Evolutionary conservation across 2,113 vertebrate genomes (phyloP).

Genomic region (Heterotilapia buettikoferi): DNA sequence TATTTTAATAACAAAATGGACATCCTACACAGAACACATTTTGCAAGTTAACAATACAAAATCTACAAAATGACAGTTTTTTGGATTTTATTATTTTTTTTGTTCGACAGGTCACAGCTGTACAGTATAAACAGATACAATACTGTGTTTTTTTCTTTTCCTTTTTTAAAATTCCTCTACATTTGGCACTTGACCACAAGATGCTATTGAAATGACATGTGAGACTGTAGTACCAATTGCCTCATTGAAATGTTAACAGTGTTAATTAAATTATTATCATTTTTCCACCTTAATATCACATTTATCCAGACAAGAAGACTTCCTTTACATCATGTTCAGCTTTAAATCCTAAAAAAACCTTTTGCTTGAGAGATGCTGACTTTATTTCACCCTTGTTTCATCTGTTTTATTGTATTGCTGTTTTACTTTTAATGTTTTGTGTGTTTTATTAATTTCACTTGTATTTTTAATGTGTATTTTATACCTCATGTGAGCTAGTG

Average conservation of each 20-base stretch:
- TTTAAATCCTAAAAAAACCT: not conserved
- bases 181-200: conserved; percentile 80
- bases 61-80: conserved; percentile 71
- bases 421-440: not conserved
- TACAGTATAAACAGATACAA: conserved; percentile 72
- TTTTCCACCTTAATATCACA: not conserved
- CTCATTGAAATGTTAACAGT: conserved; percentile 11
- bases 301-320: not conserved
- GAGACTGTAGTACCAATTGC: conserved; percentile 21
- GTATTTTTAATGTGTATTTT: not conserved
- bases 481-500: not conserved
- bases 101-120: conserved; percentile 66
- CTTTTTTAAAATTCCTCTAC: conserved; percentile 35
- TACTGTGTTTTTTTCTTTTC: conserved; percentile 53
- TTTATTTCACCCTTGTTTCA: not conserved
- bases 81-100: conserved; percentile 32
- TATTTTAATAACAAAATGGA: conserved; percentile 69
- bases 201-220: conserved; percentile 58
- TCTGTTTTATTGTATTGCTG: not conserved
- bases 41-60: conserved; percentile 70
- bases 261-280: not conserved
- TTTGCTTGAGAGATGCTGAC: not conserved
- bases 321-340: not conserved
- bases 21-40: conserved; percentile 66
- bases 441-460: not conserved